These are phyloP conservation scores for Norana najaformis DNA, from an alignment of 2,888 invertebrate genomes.

Conservation along the genomic window DNA sequence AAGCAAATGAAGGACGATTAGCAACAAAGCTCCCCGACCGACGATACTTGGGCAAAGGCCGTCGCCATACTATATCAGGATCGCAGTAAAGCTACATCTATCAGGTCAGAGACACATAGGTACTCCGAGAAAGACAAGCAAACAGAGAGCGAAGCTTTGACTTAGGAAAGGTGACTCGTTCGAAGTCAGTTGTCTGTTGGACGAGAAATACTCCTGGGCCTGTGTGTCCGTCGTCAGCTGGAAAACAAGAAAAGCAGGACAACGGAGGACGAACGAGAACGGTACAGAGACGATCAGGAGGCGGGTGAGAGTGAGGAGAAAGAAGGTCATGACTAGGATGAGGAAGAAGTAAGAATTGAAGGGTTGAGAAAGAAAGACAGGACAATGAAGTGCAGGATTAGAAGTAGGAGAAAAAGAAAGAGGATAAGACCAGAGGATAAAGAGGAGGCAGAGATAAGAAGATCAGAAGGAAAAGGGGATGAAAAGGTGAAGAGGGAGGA, in stretches of 20 bases:
- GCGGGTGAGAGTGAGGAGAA: not conserved
- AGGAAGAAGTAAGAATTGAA: not conserved
- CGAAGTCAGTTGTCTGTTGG: not conserved
- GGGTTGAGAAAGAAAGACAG: not conserved
- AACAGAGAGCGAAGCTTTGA: not conserved
- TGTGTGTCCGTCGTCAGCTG: not conserved
- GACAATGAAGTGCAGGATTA: not conserved
- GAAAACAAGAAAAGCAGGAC: not conserved
- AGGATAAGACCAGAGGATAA: not conserved
- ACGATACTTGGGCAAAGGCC: not conserved
- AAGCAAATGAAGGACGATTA: not conserved
- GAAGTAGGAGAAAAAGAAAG: too few species aligned
- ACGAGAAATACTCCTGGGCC: not conserved
- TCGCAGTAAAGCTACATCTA: not conserved
- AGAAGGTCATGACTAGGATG: too few species aligned
- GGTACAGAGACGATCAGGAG: not conserved
- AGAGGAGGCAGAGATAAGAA: not conserved
- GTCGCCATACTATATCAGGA: not conserved
- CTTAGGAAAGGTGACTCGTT: not conserved
- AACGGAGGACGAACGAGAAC: not conserved
- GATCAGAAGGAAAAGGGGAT: not conserved
- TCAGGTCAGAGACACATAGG: not conserved
- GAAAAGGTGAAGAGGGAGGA: not conserved
- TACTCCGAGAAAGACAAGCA: not conserved
- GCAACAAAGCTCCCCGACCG: not conserved